Evolutionary conservation across 2,888 invertebrate genomes (phyloP).

Genomic region (Pterostichus niger): DNA sequence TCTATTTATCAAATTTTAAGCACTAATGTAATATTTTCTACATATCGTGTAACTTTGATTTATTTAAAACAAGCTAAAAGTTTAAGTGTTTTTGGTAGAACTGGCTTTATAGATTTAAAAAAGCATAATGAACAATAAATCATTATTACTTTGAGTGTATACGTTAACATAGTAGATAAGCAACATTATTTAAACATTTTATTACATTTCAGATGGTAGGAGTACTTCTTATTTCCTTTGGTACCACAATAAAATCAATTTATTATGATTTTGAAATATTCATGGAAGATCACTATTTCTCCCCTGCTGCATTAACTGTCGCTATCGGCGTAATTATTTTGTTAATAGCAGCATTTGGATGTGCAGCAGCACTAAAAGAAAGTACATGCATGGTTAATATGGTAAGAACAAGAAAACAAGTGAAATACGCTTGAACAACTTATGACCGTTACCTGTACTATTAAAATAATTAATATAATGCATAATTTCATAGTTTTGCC

Average conservation of each 20-base stretch:
- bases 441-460: background rate
- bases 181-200: background rate
- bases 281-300: conserved; percentile 82
- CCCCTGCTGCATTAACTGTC: conserved; percentile 88
- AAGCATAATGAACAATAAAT: too few species aligned
- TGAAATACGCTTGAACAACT: background rate
- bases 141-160: too few species aligned
- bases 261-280: conserved; percentile 81
- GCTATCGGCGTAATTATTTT: conserved; percentile 87
- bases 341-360: conserved; percentile 89
- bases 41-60: too few species aligned
- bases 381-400: conserved; percentile 86
- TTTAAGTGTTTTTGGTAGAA: too few species aligned
- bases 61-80: too few species aligned
- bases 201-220: conserved; percentile 82
- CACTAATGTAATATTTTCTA: too few species aligned
- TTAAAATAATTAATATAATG: background rate
- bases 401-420: conserved; percentile 75
- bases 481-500: too few species aligned
- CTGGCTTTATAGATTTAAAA: too few species aligned
- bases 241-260: conserved; percentile 81
- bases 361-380: conserved; percentile 89
- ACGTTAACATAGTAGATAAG: background rate
- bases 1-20: too few species aligned
- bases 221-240: conserved; percentile 83